Evolutionary conservation across 2,113 vertebrate species (phyloP).

Genomic region (Hydropotes inermis): DNA sequence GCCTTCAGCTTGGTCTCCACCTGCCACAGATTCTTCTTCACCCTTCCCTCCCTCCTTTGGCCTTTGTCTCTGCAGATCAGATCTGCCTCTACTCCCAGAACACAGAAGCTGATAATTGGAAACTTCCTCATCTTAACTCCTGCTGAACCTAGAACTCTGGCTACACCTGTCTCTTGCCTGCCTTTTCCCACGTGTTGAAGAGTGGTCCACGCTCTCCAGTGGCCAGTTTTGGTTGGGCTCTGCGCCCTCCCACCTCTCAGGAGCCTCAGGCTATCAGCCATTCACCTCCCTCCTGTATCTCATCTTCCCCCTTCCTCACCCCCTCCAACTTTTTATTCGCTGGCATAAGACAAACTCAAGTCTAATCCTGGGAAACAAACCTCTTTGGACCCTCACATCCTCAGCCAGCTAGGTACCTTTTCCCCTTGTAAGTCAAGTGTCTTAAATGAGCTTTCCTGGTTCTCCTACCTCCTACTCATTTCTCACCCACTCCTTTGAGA

Average conservation of each 20-base stretch:
- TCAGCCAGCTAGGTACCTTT: neutral
- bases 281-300: neutral
- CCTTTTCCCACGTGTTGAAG: neutral
- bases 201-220: neutral
- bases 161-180: neutral
- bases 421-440: neutral
- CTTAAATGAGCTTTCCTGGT: neutral
- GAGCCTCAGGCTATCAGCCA: no score
- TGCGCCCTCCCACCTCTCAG: neutral
- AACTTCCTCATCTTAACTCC: neutral
- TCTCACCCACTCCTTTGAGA: neutral
- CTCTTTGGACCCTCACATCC: neutral
- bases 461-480: neutral
- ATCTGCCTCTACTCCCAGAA: neutral
- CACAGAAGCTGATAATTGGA: neutral
- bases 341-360: neutral
- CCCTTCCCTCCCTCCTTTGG: neutral
- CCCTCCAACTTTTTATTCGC: neutral
- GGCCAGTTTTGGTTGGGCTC: neutral
- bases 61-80: neutral
- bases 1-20: fast-evolving
- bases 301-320: neutral
- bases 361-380: neutral
- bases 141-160: neutral
- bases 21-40: neutral